phyloP scores from a whole-genome alignment of 2,888 invertebrate species.

The Caenorhabditis imperialis region DNA sequence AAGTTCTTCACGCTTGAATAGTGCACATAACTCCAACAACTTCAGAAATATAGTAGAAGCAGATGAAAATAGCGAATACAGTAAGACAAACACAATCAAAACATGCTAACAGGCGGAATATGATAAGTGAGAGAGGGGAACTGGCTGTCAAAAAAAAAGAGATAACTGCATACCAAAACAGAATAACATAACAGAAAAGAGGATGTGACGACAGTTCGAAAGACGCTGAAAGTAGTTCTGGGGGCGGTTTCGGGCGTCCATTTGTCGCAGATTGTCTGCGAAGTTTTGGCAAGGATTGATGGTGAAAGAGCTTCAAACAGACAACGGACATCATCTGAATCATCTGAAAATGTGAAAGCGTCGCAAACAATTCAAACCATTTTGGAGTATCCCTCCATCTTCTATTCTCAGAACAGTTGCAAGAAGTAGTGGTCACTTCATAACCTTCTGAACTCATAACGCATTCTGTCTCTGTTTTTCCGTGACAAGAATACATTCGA shows the following conservation, averaged over 20 bases:
- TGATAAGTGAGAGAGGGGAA: constrained; percentile 27
- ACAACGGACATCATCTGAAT: constrained; percentile 1
- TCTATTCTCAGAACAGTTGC: no score
- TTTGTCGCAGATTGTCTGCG: constrained; percentile 31
- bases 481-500: no score
- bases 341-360: not conserved
- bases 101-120: no score
- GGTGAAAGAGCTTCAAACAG: not conserved
- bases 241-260: constrained; percentile 27
- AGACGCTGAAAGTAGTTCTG: constrained; percentile 28
- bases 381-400: not conserved
- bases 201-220: constrained; percentile 25
- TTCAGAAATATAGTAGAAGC: constrained; percentile 9
- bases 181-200: constrained; percentile 40
- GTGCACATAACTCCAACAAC: not conserved
- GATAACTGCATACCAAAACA: constrained; percentile 46
- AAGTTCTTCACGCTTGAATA: no score
- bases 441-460: no score
- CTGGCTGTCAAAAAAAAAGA: constrained; percentile 38
- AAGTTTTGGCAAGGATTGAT: not conserved
- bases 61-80: not conserved
- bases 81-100: not conserved
- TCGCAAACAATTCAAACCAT: not conserved
- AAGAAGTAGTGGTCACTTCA: no score
- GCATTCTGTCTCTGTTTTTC: no score